Conservation (phyloP, 2,888 invertebrate genomes). For the Tromatobia lineatoria region DNA sequence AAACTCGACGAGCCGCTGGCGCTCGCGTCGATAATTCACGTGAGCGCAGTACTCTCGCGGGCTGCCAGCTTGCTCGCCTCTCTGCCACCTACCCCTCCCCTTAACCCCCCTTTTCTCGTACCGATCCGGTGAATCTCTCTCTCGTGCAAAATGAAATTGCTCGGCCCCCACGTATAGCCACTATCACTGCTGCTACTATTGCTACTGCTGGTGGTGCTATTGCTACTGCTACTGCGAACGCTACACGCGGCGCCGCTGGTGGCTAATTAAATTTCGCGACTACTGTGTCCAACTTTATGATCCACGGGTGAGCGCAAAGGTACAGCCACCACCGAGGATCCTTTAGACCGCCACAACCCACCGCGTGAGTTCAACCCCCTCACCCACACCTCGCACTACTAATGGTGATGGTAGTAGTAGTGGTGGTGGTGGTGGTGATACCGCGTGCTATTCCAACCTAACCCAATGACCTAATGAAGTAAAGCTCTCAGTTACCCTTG, state of each 20-base stretch:
- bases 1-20: slow-evolving; percentile 62
- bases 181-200: slow-evolving; percentile 13
- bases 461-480: slow-evolving; percentile 55
- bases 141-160: slow-evolving; percentile 74
- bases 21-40: slow-evolving; percentile 68
- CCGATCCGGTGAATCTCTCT: slow-evolving; percentile 33
- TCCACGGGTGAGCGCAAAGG: slow-evolving; percentile 62
- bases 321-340: slow-evolving; percentile 49
- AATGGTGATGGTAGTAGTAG: slow-evolving; percentile 1
- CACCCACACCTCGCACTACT: slow-evolving; percentile 3
- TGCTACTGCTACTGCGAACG: slow-evolving; percentile 60
- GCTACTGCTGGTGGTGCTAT: slow-evolving; percentile 3
- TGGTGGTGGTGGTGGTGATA: background rate
- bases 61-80: slow-evolving; percentile 55
- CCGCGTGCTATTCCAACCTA: slow-evolving; percentile 51
- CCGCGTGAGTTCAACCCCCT: slow-evolving; percentile 43
- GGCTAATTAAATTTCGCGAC: slow-evolving; percentile 77
- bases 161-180: slow-evolving; percentile 40
- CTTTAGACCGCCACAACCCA: slow-evolving; percentile 39
- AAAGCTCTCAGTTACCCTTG: slow-evolving; percentile 49
- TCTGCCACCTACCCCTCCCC: slow-evolving; percentile 1
- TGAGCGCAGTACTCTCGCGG: slow-evolving; percentile 60
- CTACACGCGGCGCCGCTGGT: slow-evolving; percentile 68
- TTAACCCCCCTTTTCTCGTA: background rate
- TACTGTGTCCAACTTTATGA: slow-evolving; percentile 75